These are phyloP conservation scores for Oryzias melastigma DNA, from an alignment of 2,113 vertebrate genomes.

Conservation along the genomic window DNA sequence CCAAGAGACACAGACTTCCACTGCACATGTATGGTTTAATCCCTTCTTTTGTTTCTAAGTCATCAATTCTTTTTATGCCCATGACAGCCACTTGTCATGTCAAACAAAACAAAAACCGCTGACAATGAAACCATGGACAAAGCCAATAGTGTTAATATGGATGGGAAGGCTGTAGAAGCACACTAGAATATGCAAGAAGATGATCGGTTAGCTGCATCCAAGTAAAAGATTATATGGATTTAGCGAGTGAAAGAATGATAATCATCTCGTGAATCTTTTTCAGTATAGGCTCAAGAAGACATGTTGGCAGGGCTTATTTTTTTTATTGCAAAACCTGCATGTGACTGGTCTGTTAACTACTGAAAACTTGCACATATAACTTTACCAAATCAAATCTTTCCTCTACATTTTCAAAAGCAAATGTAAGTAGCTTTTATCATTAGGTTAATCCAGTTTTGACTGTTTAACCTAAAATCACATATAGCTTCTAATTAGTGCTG, in stretches of 20 bases:
- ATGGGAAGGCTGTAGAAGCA: constrained; percentile 39
- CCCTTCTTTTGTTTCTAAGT: constrained; percentile 31
- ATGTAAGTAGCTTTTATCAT: too few species aligned
- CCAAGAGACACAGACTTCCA: constrained; percentile 28
- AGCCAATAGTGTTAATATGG: constrained; percentile 36
- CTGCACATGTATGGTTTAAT: constrained; percentile 40
- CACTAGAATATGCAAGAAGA: constrained; percentile 30
- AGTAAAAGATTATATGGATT: constrained; percentile 43
- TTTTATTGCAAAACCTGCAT: constrained; percentile 5
- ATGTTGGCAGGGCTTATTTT: constrained; percentile 6
- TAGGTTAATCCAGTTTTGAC: too few species aligned
- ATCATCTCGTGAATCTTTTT: constrained; percentile 49
- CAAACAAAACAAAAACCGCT: constrained; percentile 19
- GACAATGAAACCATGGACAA: constrained; percentile 21
- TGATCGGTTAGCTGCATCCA: constrained; percentile 48
- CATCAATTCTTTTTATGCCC: constrained; percentile 38
- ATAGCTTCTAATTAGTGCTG: too few species aligned
- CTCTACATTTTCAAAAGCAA: too few species aligned
- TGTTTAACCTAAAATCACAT: too few species aligned
- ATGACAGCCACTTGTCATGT: constrained; percentile 48
- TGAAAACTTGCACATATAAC: too few species aligned
- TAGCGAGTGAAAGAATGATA: constrained; percentile 21
- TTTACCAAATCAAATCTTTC: too few species aligned
- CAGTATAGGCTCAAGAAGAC: constrained; percentile 24
- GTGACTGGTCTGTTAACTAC: constrained; percentile 34